A percentile compares a stretch with the other conserved stretches of the same genome.
Evolutionary conservation across 2,888 invertebrate species (phyloP).

Genomic region (Athrips mouffetella): DNA sequence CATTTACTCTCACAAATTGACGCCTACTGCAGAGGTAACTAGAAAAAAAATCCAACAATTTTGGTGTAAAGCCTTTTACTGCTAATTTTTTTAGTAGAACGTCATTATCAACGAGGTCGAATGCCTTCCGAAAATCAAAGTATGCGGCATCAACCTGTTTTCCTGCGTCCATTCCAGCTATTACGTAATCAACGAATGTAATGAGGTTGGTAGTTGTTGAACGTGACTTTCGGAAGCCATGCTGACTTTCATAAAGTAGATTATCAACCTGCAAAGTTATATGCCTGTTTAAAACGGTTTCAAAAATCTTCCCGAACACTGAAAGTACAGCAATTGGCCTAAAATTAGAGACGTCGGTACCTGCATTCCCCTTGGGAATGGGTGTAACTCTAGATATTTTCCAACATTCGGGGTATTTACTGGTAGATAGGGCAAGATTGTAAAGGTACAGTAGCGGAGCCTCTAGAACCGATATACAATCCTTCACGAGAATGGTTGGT

Average conservation of each 20-base stretch:
- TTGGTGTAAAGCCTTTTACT: not conserved
- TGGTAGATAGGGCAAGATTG: conserved; percentile 8
- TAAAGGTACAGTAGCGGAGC: conserved; percentile 13
- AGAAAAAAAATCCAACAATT: not conserved
- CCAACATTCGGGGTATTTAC: conserved; percentile 11
- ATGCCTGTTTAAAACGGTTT: not conserved
- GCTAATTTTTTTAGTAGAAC: not conserved
- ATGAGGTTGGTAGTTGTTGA: not conserved
- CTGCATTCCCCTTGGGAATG: conserved; percentile 7
- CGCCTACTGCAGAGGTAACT: not conserved
- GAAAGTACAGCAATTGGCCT: conserved; percentile 18
- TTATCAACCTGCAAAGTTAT: not conserved
- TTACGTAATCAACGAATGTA: not conserved
- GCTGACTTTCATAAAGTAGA: not conserved
- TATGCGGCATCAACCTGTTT: not conserved
- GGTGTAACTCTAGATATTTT: conserved; percentile 17
- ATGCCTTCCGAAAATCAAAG: not conserved
- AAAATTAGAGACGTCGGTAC: conserved; percentile 5
- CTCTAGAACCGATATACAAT: conserved; percentile 11
- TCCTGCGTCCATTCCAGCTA: not conserved
- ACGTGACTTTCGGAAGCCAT: not conserved
- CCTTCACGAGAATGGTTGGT: conserved; percentile 18
- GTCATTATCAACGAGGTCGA: not conserved
- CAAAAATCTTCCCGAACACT: conserved; percentile 15
- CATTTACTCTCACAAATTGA: not conserved